Conservation (phyloP, 2,888 invertebrate species). For the Ormyrus thymus region DNA sequence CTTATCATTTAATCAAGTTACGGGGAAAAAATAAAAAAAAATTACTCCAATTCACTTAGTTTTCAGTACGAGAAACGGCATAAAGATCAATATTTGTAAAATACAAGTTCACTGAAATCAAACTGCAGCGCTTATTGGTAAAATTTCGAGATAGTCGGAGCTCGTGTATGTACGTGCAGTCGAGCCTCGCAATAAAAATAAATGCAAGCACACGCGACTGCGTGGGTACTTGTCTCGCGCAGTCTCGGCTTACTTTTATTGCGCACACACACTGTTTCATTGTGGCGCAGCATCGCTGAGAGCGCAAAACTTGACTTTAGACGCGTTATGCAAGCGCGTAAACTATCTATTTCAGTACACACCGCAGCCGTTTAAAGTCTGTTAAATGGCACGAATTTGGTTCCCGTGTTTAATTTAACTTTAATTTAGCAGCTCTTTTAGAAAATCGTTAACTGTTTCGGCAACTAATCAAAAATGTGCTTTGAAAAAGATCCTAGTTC, state of each 20-base stretch:
- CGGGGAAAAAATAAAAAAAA: too few species aligned
- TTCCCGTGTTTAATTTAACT: too few species aligned
- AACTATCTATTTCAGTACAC: slow-evolving; percentile 5
- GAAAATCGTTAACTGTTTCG: too few species aligned
- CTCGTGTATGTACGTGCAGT: background rate
- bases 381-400: background rate
- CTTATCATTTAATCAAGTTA: too few species aligned
- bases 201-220: background rate
- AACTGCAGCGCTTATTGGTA: background rate
- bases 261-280: slow-evolving; percentile 5
- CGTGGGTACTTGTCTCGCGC: background rate
- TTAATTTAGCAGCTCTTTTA: too few species aligned
- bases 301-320: slow-evolving; percentile 19
- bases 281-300: background rate
- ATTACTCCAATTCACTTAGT: too few species aligned
- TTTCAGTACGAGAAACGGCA: too few species aligned
- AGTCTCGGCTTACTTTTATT: background rate
- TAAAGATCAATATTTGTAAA: too few species aligned
- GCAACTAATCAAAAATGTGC: too few species aligned
- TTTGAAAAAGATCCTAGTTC: too few species aligned
- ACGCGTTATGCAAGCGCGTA: background rate
- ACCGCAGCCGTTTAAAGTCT: background rate
- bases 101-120: too few species aligned
- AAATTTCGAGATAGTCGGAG: background rate
- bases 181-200: slow-evolving; percentile 15